Base-by-base conservation (phyloP, 1,140 invertebrate species). In the Drosophila nasuta region DNA sequence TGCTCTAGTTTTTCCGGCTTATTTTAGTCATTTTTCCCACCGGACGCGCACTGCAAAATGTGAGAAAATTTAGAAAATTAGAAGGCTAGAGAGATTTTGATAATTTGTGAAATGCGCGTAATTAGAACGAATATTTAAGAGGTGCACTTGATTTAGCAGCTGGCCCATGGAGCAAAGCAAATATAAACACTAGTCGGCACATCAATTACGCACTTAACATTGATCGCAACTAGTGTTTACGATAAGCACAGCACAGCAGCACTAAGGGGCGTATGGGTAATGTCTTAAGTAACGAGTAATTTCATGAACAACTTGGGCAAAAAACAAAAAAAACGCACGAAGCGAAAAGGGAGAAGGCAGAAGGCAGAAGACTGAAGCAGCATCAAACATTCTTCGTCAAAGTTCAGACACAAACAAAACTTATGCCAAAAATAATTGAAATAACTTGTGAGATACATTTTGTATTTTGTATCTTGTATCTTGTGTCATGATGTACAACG, bases 1-100 rank as follows among this genome's bases (percentile, higher is more conserved):
- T 87, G 82, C 79, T 88, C 83, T 88, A 87, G 54, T 80, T 88
- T 87, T 83, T 64, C 63, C 78, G 56, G 85, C 54, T 83, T 86
- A 82, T 87, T 87, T 86, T 81, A 57, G 82, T 51, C 38, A 2
- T 62, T 49, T 43, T 59, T n/a, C 17, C 17, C 59, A 38, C 38
- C 60, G 58, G 52, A 41, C 41, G 46, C 45, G 56, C 20, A 49
- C 30, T 68, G 76, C 73, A 69, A 56, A 56, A 58, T 48, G 41
- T 63, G 25, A 10, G n/a, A 25, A 45, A 20, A 59, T 20, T 65
- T 38, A 49, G 60, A 51, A 82, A 64, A 68, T 33, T 7, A 33
- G 6, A 5, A 33, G 7, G 7, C 5, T 38, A 38, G 35, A 38
- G 35, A 38, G 10, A 11, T 63, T 60, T 15, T n/a, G 72, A 75